A percentile compares a stretch with the other conserved stretches of the same genome.
phyloP scores from a whole-genome alignment of 1,140 invertebrate genomes.

The Papilio xuthus region DNA sequence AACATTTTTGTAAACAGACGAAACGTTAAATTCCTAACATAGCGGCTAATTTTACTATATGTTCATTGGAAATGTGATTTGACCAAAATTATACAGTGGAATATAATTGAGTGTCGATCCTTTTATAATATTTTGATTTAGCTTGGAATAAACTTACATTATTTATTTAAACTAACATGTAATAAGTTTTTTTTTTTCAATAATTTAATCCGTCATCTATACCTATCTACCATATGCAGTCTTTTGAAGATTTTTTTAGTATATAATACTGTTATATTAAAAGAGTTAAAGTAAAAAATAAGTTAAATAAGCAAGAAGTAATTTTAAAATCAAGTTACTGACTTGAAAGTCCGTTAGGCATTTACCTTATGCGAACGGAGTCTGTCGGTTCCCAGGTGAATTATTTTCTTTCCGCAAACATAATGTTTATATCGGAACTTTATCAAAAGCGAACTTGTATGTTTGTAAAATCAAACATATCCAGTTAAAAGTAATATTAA shows the following conservation, averaged over 20 bases:
- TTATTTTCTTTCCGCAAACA: neutral
- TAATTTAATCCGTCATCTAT: neutral
- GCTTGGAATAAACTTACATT: no score
- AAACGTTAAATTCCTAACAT: neutral
- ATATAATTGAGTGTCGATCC: no score
- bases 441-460: neutral
- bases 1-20: neutral
- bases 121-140: no score
- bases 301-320: neutral
- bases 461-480: no score
- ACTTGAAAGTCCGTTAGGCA: neutral
- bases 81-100: no score
- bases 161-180: no score
- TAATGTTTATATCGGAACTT: neutral
- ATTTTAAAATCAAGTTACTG: conserved; percentile 4
- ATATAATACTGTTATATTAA: no score
- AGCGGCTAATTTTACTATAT: neutral
- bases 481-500: no score
- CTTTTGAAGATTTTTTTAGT: no score
- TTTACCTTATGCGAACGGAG: neutral
- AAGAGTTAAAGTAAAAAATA: neutral
- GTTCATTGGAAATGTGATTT: no score
- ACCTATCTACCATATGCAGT: no score
- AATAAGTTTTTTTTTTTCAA: neutral
- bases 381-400: conserved; percentile 2